Evolutionary conservation across 2,888 invertebrate species (phyloP), one percentile per base, ranked within the genome.

Genomic region (Julus scanicus): DNA sequence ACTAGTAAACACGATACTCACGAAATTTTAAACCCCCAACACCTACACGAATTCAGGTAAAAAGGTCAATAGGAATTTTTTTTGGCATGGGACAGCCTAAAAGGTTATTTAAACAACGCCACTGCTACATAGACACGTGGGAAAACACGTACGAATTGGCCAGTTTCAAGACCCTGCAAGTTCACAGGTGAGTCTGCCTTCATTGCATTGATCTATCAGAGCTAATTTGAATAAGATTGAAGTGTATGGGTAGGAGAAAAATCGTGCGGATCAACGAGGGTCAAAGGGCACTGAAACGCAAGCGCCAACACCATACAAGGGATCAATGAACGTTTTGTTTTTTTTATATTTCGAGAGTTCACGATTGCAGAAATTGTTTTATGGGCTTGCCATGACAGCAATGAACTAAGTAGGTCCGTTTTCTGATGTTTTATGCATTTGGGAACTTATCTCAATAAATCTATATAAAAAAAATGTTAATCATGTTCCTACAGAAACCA

Each of bases 131-230:
- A 80, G 80, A 80, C 80, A 80, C 80, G 80, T 80, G 80, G 80
- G 80, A 80, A 80, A 80, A 80, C 80, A 80, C 80, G 80, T 80
- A 80, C 80, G 37, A 80, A 80, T 80, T 80, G 80, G 80, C 80
- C 15, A 80, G 37, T 80, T 29, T 15, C 11, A 80, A 80, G 37
- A 80, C 80, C 80, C 80, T 37, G 80, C 13, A 29, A 80, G 80
- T 80, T 80, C 80, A 37, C 80, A 80, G 80, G 80, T 80, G 37
- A 71, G 71, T 6, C 71, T 71, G n/a, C 4, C 20, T 71, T 71
- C 13, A 17, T 29, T 71, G 80, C 80, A 80, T 29, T 37, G 13
- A 80, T 80, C 80, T 80, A 80, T 80, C 80, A 29, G 29, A 80
- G 80, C 80, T 80, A 80, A 80, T 80, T 80, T 80, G 80, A 80